These are phyloP conservation scores for Gadus macrocephalus DNA, from an alignment of 2,113 vertebrate species.

Conservation along the genomic window DNA sequence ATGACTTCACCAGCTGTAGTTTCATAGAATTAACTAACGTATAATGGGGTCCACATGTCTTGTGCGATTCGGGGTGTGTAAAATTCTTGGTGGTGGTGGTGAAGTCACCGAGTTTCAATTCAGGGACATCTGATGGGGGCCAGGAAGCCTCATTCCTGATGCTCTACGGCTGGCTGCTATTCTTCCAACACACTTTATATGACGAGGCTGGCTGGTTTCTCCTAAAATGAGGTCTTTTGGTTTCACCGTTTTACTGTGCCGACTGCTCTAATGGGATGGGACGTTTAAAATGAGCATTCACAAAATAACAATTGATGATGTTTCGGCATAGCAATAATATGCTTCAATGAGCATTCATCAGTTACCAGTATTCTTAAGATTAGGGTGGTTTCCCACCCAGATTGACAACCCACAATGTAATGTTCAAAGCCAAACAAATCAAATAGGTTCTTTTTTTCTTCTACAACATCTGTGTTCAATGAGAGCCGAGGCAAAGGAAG, in stretches of 20 bases:
- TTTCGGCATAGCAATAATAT: too few relatives aligned
- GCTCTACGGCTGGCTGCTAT: background rate
- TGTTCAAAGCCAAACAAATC: too few relatives aligned
- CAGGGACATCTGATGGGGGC: conserved; percentile 28
- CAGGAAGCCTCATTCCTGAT: background rate
- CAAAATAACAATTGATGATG: background rate
- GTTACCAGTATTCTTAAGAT: too few relatives aligned
- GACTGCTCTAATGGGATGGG: too few relatives aligned
- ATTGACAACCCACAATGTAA: too few relatives aligned
- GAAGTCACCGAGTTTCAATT: conserved; percentile 39
- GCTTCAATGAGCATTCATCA: too few relatives aligned
- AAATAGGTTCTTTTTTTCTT: too few relatives aligned
- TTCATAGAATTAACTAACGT: conserved; percentile 60
- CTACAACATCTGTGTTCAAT: too few relatives aligned
- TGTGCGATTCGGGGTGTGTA: conserved; percentile 31
- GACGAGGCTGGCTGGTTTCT: background rate
- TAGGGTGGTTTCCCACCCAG: too few relatives aligned
- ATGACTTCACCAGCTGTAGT: conserved; percentile 57
- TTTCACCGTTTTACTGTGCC: too few relatives aligned
- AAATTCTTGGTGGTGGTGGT: conserved; percentile 18
- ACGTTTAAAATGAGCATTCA: too few relatives aligned
- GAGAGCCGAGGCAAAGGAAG: too few relatives aligned
- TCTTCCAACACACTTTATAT: background rate
- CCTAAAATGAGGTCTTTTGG: background rate
- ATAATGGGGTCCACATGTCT: conserved; percentile 66